Conservation (phyloP, 2,888 invertebrate species). For the Machimus rusticus region DNA sequence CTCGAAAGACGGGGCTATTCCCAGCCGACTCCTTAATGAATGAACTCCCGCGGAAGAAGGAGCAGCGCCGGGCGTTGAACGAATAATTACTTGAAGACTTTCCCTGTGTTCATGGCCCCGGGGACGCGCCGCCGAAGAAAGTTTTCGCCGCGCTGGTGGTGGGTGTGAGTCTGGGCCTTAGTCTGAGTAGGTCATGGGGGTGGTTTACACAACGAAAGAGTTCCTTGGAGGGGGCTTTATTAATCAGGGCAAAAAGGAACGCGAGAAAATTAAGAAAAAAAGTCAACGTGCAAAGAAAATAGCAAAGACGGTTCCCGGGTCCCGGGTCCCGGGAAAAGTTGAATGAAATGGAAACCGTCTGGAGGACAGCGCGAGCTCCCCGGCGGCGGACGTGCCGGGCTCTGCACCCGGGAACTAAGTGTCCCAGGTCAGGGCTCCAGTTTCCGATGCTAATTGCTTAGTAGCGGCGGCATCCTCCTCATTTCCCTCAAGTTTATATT, state of each 20-base stretch:
- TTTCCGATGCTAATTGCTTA: constrained; percentile 46
- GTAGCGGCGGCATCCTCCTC: constrained; percentile 42
- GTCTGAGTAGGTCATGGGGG: constrained; percentile 41
- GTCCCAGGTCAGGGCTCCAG: constrained; percentile 45
- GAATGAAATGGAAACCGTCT: constrained; percentile 48
- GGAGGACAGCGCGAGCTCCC: constrained; percentile 38
- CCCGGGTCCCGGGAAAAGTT: constrained; percentile 42
- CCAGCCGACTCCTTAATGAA: constrained; percentile 47
- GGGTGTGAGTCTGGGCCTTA: not conserved
- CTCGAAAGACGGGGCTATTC: constrained; percentile 40
- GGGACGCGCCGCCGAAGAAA: constrained; percentile 24
- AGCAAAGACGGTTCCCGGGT: constrained; percentile 2
- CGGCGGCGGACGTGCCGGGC: constrained; percentile 19
- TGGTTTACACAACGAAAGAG: constrained; percentile 43
- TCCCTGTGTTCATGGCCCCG: constrained; percentile 35
- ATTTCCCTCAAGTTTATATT: constrained; percentile 21
- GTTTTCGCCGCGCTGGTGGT: constrained; percentile 33
- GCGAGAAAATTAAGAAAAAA: constrained; percentile 46
- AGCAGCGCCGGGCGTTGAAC: constrained; percentile 45
- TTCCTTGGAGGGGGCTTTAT: constrained; percentile 40
- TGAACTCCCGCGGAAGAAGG: constrained; percentile 38
- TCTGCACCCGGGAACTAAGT: constrained; percentile 31
- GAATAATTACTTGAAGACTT: constrained; percentile 47
- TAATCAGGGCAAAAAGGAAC: constrained; percentile 45
- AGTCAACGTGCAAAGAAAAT: constrained; percentile 39